These are phyloP conservation scores for Eleginops maclovinus DNA, from an alignment of 2,113 vertebrate genomes.

Conservation along the genomic window DNA sequence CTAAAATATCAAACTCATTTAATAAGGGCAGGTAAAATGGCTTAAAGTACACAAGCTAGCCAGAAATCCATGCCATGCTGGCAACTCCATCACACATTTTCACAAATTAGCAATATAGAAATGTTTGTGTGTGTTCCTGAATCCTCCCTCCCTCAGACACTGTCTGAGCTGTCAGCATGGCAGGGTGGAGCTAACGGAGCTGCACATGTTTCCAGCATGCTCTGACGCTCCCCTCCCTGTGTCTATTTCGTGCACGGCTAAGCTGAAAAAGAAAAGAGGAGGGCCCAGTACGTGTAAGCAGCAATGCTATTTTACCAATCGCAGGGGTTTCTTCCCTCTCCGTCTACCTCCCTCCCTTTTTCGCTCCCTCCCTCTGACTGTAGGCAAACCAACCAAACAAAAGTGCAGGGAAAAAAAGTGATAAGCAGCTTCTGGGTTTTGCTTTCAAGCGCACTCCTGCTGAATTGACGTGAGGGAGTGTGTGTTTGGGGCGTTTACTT, in stretches of 20 bases:
- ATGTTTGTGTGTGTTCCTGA: conserved; percentile 47
- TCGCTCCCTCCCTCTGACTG: conserved; percentile 68
- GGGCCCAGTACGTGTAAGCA: conserved; percentile 51
- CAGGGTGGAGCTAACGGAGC: conserved; percentile 51
- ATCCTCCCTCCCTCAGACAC: conserved; percentile 44
- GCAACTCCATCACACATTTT: background rate
- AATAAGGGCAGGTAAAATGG: background rate
- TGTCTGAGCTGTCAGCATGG: conserved; percentile 67
- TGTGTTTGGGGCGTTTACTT: conserved; percentile 58
- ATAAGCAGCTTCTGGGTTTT: conserved; percentile 86
- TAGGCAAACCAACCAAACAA: conserved; percentile 67
- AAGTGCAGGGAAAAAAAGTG: conserved; percentile 72
- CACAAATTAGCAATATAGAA: conserved; percentile 11
- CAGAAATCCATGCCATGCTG: background rate
- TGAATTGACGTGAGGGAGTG: conserved; percentile 65
- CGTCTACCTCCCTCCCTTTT: conserved; percentile 54
- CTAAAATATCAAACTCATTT: background rate
- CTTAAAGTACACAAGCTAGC: background rate
- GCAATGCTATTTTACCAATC: conserved; percentile 75
- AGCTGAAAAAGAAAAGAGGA: conserved; percentile 61
- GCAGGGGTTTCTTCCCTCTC: conserved; percentile 65
- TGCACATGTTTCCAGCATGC: conserved; percentile 77
- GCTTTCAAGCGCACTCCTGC: conserved; percentile 81
- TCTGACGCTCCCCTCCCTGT: conserved; percentile 43
- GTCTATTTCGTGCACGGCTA: conserved; percentile 48